Evolutionary conservation across 2,797 vertebrate species (phyloP), one percentile per base, ranked within the genome.

Genomic region (Gymnothorax reevesii): DNA sequence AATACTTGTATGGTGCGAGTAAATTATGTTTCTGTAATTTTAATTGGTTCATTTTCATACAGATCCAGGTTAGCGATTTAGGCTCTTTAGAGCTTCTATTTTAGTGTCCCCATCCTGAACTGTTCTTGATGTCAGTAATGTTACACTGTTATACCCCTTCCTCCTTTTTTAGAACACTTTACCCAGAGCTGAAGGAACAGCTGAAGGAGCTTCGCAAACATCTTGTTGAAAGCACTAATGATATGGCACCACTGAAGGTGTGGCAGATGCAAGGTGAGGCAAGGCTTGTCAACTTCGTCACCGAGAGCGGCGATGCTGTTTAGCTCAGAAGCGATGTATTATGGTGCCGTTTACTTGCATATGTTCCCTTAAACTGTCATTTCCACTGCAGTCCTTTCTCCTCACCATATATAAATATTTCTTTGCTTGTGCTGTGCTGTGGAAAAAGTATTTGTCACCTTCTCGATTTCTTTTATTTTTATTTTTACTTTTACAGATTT

Each of bases 161-260:
- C 57, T 57, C 85, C 7, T 20, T 54, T 52, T 80, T 8, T 89
- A 97, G 96, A 89, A 94, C 93, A 0, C 54, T 97, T 57, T 96
- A 99, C 89, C 98, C 98, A 5, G 96, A 97, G 84, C 93, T 99
- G 88, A 96, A 95, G 87, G 98, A 97, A 85, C 97, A 99, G 92
- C 89, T 99, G 85, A 98, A 98, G 90, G 99, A 99, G 92, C 91
- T 99, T 88, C 96, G 99, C 84, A 99, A 98, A 83, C 97, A 99
- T 93, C 96, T 99, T 0, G 94, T 99, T 9, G 99, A 99, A 94
- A 99, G 98, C 91, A 99, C 99, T 89, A 99, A 99, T 91, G 98
- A 99, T 92, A 99, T 99, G 99, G 95, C 98, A 0, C 98, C 98
- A 69, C 94, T 99, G 84, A 99, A 99, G 96, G 99, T 99, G 0